Conservation (phyloP, 1,140 invertebrate genomes). For the Hesperophylax magnus region DNA sequence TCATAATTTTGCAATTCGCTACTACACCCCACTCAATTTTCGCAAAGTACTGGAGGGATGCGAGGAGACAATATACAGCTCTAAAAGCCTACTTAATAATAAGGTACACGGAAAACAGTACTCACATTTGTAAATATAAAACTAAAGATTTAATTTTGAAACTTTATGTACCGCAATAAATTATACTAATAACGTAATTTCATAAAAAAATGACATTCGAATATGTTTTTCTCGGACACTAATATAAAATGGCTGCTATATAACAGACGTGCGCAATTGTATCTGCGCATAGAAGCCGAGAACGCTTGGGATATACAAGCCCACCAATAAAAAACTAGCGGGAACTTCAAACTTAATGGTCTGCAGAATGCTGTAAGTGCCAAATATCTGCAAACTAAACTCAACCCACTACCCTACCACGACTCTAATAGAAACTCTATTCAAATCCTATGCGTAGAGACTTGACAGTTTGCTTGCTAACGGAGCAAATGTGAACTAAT, state of each 20-base stretch:
- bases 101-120: constrained; percentile 55
- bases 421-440: background rate
- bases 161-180: constrained; percentile 27
- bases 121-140: constrained; percentile 69
- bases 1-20: constrained; percentile 46
- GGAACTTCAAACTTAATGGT: constrained; percentile 65
- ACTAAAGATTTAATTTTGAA: constrained; percentile 62
- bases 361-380: constrained; percentile 17
- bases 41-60: constrained; percentile 49
- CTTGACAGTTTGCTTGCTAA: background rate
- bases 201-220: constrained; percentile 71
- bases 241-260: constrained; percentile 73
- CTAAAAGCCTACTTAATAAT: constrained; percentile 17
- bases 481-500: background rate
- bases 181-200: constrained; percentile 61
- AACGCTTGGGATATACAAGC: constrained; percentile 70
- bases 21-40: constrained; percentile 50
- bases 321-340: constrained; percentile 72
- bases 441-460: background rate
- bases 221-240: constrained; percentile 72
- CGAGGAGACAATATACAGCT: constrained; percentile 42
- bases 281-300: constrained; percentile 71
- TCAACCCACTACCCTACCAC: background rate
- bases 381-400: constrained; percentile 14
- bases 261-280: constrained; percentile 71